These are phyloP conservation scores for Sylvicapra grimmia DNA, from an alignment of 2,113 vertebrate genomes.

Conservation along the genomic window DNA sequence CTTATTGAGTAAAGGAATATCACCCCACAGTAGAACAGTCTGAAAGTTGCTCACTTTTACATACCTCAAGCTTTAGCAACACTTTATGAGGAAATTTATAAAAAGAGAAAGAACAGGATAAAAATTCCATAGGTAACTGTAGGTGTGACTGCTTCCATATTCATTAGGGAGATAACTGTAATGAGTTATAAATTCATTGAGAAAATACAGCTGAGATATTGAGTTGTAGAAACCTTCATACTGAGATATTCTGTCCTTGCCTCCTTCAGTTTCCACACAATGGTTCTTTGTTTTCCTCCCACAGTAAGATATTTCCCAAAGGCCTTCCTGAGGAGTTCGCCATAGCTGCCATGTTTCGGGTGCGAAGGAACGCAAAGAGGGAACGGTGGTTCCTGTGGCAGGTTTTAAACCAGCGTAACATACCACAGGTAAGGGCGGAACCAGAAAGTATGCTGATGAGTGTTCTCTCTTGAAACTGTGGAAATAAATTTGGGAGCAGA, in stretches of 20 bases:
- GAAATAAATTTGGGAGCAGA: neutral
- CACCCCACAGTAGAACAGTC: neutral
- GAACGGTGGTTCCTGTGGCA: conserved; percentile 97
- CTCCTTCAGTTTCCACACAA: neutral
- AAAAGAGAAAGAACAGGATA: neutral
- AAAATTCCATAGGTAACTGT: neutral
- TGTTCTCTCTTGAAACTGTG: neutral
- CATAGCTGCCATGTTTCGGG: conserved; percentile 85
- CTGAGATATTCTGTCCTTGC: neutral
- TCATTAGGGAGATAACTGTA: neutral
- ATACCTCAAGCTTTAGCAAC: neutral
- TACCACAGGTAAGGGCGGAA: conserved; percentile 85
- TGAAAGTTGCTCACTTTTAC: neutral
- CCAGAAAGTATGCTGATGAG: neutral
- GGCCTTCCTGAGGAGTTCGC: conserved; percentile 91
- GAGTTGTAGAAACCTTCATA: neutral
- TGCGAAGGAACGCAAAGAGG: conserved; percentile 91
- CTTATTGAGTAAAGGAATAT: neutral
- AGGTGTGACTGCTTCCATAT: neutral
- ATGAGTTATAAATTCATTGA: neutral
- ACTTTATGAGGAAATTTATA: neutral
- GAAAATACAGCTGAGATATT: neutral
- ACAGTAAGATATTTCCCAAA: conserved; percentile 88
- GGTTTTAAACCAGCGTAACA: conserved; percentile 87
- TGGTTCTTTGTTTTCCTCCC: neutral